A percentile compares a stretch with the other conserved stretches of the same genome.
These are phyloP conservation scores for Mus spicilegus DNA, from an alignment of 2,113 vertebrate genomes.

Conservation along the genomic window DNA sequence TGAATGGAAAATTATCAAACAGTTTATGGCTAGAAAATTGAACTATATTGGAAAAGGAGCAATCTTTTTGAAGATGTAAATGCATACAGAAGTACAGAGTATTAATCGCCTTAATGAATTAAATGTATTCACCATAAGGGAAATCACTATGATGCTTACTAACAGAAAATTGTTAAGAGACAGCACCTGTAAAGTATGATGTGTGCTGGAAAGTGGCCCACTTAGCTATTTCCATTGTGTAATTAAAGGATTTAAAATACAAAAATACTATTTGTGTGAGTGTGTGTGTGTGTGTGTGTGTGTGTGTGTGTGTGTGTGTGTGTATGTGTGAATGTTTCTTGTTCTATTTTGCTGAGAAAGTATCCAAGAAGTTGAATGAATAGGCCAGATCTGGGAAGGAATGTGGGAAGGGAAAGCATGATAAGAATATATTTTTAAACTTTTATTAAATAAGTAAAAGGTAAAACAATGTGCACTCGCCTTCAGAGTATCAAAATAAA, in stretches of 20 bases:
- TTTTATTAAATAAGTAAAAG: neutral
- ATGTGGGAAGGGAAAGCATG: neutral
- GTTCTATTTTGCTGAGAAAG: neutral
- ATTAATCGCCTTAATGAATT: constrained; percentile 30
- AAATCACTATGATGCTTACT: neutral
- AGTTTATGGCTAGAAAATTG: neutral
- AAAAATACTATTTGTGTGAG: neutral
- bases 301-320: neutral
- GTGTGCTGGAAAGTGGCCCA: neutral
- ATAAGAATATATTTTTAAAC: neutral
- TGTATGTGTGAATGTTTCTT: neutral
- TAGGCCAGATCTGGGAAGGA: neutral
- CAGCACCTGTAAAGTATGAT: neutral
- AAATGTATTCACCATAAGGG: neutral
- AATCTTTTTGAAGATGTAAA: constrained; percentile 33
- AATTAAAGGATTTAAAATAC: constrained; percentile 4
- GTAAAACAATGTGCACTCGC: neutral
- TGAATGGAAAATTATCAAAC: neutral
- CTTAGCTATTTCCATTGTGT: constrained; percentile 3
- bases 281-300: neutral
- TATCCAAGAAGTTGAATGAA: neutral
- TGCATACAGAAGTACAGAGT: neutral
- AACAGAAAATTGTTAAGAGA: neutral
- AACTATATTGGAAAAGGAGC: neutral
- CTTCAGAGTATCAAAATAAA: neutral